phyloP scores from a whole-genome alignment of 2,888 invertebrate genomes.

The Scaptomyza tumidula region DNA sequence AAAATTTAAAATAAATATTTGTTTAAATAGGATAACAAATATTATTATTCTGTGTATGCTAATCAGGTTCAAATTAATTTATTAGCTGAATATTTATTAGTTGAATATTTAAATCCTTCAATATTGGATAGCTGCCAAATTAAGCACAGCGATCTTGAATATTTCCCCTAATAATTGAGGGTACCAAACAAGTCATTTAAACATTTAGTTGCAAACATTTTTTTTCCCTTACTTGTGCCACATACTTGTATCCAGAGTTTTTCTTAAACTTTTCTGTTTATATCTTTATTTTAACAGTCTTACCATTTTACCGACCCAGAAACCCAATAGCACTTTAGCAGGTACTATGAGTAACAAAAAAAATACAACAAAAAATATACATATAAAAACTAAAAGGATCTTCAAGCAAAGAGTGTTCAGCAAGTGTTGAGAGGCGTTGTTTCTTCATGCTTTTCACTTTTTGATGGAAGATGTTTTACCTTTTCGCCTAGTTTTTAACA shows the following conservation, averaged over 20 bases:
- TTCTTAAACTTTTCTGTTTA: slow-evolving; percentile 10
- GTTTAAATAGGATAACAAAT: no score
- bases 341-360: slow-evolving; percentile 7
- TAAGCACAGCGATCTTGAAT: no score
- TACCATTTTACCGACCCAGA: slow-evolving; percentile 15
- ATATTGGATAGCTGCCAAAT: no score
- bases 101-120: no score
- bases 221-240: slow-evolving; percentile 25
- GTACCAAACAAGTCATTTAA: slow-evolving; percentile 2
- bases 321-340: slow-evolving; percentile 65
- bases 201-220: not conserved
- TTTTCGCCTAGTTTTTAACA: slow-evolving; percentile 60
- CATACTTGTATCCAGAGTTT: not conserved
- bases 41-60: no score
- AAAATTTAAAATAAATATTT: no score
- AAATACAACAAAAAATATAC: not conserved
- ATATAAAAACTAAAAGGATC: slow-evolving; percentile 44
- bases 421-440: slow-evolving; percentile 49
- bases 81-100: no score
- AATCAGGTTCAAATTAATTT: no score
- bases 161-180: not conserved
- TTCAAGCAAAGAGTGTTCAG: slow-evolving; percentile 31
- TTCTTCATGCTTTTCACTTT: slow-evolving; percentile 47
- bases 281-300: slow-evolving; percentile 13
- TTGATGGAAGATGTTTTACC: slow-evolving; percentile 45